Evolutionary conservation across 1,140 invertebrate species (phyloP), one percentile per base, ranked within the genome.

Genomic region (Grapholita molesta): DNA sequence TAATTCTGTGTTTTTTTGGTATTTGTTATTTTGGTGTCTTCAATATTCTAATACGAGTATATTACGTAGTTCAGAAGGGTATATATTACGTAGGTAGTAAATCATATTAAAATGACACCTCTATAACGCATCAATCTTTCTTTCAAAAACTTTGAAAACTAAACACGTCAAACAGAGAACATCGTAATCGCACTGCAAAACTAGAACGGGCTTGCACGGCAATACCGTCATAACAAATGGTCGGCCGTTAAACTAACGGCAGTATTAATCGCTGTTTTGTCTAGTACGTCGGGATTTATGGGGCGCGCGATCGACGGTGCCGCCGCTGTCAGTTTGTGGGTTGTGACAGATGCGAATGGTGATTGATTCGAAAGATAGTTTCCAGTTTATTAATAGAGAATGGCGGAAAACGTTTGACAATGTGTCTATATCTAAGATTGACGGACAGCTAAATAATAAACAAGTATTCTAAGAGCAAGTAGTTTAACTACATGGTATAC

Each of bases 261-360:
- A 38, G 78, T 78, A 85, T 88, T 86, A 86, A 88, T 88, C 78
- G 80, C 68, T 85, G 82, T 86, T 88, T 86, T 88, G 84, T 84
- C 80, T 84, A 75, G 66, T 75, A 76, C 70, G 68, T 48, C 70
- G 72, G 72, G 74, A 87, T 85, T 85, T 84, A 84, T 82, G 69
- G 73, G 71, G 70, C 55, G 21, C 53, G 61, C 48, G 70, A 82
- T 79, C 73, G 72, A 81, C 77, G 67, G 48, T 35, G 64, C 12
- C 33, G n/a, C 55, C 24, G 55, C 55, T 61, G 55, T 61, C 55
- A 61, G 55, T 61, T 61, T 61, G 55, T 28, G 55, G 55, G 55
- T 25, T 61, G 55, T 61, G 55, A 61, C 55, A 61, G 55, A 61
- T 61, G 55, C 25, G 55, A 25, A 61, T 61, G 55, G 12, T 61